phyloP scores from a whole-genome alignment of 2,888 invertebrate genomes.

The Zaprionus lineosus region DNA sequence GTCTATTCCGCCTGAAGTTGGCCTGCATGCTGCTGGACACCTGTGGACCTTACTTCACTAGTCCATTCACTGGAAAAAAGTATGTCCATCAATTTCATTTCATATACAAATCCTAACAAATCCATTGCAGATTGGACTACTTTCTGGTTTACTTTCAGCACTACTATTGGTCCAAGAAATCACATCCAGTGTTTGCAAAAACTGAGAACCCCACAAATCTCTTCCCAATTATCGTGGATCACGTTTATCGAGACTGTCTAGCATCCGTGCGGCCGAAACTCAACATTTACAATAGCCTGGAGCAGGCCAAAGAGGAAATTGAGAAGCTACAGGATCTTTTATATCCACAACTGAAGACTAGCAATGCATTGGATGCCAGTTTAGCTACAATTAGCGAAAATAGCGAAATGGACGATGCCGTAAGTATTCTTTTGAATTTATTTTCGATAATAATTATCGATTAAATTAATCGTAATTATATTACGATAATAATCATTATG shows the following conservation, averaged over 20 bases:
- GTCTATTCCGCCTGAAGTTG: constrained; percentile 93
- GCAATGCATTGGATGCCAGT: constrained; percentile 77
- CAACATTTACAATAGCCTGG: constrained; percentile 88
- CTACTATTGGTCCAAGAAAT: constrained; percentile 95
- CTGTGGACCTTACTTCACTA: constrained; percentile 97
- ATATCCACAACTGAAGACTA: constrained; percentile 85
- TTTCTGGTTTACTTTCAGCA: constrained; percentile 96
- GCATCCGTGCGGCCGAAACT: constrained; percentile 91
- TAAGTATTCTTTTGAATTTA: too few species aligned
- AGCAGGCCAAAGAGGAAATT: constrained; percentile 92
- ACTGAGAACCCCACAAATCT: constrained; percentile 84
- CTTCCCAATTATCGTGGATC: constrained; percentile 95
- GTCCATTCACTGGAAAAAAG: constrained; percentile 92
- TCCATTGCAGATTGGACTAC: constrained; percentile 91
- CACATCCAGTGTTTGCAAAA: constrained; percentile 87
- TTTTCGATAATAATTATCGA: too few species aligned
- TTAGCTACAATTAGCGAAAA: constrained; percentile 83
- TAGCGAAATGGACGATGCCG: constrained; percentile 83
- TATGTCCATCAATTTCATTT: constrained; percentile 40
- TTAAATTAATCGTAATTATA: too few species aligned
- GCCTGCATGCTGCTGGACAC: constrained; percentile 96
- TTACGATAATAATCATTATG: too few species aligned
- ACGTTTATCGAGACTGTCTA: constrained; percentile 94
- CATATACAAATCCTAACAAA: neutral
- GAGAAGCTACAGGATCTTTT: constrained; percentile 88